Evolutionary conservation across 2,888 invertebrate species (phyloP).

Genomic region (Zeuzera pyrina): DNA sequence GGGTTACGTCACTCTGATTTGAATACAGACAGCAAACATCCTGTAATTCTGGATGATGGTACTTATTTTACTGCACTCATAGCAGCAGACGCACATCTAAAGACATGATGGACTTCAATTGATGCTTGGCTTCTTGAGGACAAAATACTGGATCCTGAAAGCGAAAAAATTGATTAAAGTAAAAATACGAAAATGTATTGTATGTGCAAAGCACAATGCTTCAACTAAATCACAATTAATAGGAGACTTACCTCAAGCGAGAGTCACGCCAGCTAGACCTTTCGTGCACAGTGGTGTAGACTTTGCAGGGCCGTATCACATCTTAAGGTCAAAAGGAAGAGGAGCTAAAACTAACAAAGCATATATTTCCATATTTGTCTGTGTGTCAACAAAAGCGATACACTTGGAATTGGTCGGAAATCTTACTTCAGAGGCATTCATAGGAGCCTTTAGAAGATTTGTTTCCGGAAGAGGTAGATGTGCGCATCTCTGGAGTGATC

Average conservation of each 20-base stretch:
- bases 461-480: conserved; percentile 12
- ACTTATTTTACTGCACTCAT: not conserved
- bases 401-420: conserved; percentile 13
- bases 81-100: conserved; percentile 5
- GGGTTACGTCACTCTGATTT: not conserved
- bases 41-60: not conserved
- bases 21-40: not conserved
- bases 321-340: conserved; percentile 5
- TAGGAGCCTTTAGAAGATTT: conserved; percentile 14
- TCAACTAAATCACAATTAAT: not conserved
- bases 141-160: conserved; percentile 4
- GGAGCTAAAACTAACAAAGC: conserved; percentile 5
- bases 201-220: not conserved
- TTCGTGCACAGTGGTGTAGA: conserved; percentile 12
- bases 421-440: conserved; percentile 10
- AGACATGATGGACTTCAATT: conserved; percentile 6
- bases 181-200: conserved; percentile 1
- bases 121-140: conserved; percentile 2
- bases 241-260: conserved; percentile 2
- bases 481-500: conserved; percentile 14
- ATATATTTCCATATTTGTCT: conserved; percentile 10
- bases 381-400: conserved; percentile 12
- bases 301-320: conserved; percentile 11
- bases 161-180: conserved; percentile 10
- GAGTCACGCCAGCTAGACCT: conserved; percentile 8